A percentile compares a stretch with the other conserved stretches of the same genome.
These are phyloP conservation scores for Phyto melanocephala DNA, from an alignment of 2,888 invertebrate genomes.

Conservation along the genomic window DNA sequence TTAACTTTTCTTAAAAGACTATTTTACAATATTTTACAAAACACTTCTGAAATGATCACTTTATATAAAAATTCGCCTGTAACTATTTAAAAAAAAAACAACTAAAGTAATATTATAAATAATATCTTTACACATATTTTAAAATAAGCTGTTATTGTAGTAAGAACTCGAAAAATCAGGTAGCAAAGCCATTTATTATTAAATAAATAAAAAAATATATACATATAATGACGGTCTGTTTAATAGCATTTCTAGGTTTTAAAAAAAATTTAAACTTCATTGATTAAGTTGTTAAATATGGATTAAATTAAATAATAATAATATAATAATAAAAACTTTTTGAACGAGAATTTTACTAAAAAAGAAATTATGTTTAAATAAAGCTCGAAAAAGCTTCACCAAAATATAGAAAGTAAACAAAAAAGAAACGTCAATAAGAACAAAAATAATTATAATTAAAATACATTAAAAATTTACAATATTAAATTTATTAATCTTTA, in stretches of 20 bases:
- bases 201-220: conserved; percentile 39
- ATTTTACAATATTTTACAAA: background rate
- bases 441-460: conserved; percentile 60
- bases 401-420: conserved; percentile 55
- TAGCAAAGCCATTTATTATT: conserved; percentile 61
- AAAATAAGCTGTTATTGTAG: conserved; percentile 62
- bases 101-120: conserved; percentile 19
- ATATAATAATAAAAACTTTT: conserved; percentile 49
- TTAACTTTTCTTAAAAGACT: no score
- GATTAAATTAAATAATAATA: conserved; percentile 57
- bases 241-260: conserved; percentile 64
- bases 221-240: conserved; percentile 63
- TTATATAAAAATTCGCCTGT: background rate
- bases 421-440: conserved; percentile 55
- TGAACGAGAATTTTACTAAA: conserved; percentile 60
- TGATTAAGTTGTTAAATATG: conserved; percentile 62
- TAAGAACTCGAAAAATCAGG: conserved; percentile 62
- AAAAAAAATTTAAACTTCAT: conserved; percentile 61
- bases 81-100: conserved; percentile 25
- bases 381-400: conserved; percentile 56
- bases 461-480: conserved; percentile 66
- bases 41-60: conserved; percentile 1
- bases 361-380: conserved; percentile 55
- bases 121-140: conserved; percentile 47
- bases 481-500: conserved; percentile 75